Conservation (phyloP, 2,888 invertebrate genomes). For the Trissolcus japonicus region DNA sequence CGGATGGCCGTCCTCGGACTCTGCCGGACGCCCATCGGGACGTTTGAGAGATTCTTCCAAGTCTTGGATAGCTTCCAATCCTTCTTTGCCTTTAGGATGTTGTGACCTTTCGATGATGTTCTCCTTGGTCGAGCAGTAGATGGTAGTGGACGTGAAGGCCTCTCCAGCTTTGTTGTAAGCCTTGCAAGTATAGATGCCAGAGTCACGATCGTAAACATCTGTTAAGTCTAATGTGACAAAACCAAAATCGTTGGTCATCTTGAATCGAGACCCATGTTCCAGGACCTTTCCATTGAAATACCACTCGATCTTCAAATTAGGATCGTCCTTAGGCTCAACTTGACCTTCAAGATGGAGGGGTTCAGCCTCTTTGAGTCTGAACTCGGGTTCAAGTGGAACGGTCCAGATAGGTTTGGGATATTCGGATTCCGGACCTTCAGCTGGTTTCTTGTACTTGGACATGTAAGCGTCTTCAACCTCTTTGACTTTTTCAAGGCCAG, state of each 20-base stretch:
- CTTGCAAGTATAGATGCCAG: conserved; percentile 95
- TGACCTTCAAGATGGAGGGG: conserved; percentile 94
- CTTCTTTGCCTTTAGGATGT: conserved; percentile 96
- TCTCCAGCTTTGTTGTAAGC: conserved; percentile 92
- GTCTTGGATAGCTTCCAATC: conserved; percentile 92
- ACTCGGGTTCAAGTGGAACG: conserved; percentile 87
- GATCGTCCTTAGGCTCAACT: conserved; percentile 95
- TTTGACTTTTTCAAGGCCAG: conserved; percentile 91
- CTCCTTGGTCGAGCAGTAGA: conserved; percentile 89
- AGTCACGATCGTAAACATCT: conserved; percentile 94
- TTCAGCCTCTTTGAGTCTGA: conserved; percentile 88
- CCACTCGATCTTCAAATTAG: conserved; percentile 94
- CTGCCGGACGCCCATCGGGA: conserved; percentile 82
- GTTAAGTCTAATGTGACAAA: conserved; percentile 95
- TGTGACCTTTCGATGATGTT: conserved; percentile 91
- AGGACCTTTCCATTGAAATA: conserved; percentile 93
- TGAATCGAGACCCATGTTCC: conserved; percentile 92
- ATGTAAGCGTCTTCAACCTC: conserved; percentile 91
- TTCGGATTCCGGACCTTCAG: conserved; percentile 84
- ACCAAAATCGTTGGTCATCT: conserved; percentile 96
- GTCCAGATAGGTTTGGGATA: conserved; percentile 92
- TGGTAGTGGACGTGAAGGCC: conserved; percentile 93
- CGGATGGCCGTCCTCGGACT: conserved; percentile 88
- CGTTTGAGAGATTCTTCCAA: conserved; percentile 90
- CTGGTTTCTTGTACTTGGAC: conserved; percentile 83